Base-by-base conservation (phyloP, 2,797 vertebrate species). In the Semotilus atromaculatus region DNA sequence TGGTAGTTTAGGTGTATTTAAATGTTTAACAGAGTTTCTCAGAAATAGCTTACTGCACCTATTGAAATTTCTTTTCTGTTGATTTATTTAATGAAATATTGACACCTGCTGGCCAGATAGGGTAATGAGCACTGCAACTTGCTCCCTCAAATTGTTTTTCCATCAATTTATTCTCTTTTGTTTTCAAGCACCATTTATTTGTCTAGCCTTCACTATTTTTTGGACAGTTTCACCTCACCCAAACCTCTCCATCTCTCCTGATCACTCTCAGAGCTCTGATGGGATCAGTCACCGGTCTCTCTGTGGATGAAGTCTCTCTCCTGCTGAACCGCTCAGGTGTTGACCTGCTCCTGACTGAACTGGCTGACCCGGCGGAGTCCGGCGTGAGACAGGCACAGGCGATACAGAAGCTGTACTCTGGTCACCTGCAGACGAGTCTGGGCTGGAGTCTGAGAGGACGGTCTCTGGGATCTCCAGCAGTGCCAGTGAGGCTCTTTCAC, bases 401-500 rank as follows among this genome's bases (percentile, higher is more conserved):
- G 6, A 58, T 89, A 62, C 62, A 82, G 62, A 38, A 60, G 40
- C 77, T 91, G 16, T 86, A 89, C 73, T 68, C 72, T 21, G 83
- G 16, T 48, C 43, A 85, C 36, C 74, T 36, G 29, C 90, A 92
- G 86, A 92, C 87, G 26, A 89, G 36, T 21, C 16, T 95, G 85
- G 93, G 55, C 66, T 96, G 95, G 95, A 91, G 90, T 8, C 73
- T 95, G 3, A 93, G 92, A 0, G 91, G 94, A 10, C 81, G 90
- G 4, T 82, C 86, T 2, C 1, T 26, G 0, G 87, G 89, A 0
- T 94, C 88, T 86, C 88, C 78, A 0, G 55, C 88, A 0, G 88
- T 68, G 0, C 89, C 96, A 14, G 87, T 94, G 19, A 93, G 90
- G 0, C 94, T 97, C 0, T 96, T 96, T 90, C 96, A 97, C 38